Evolutionary conservation across 2,797 vertebrate genomes (phyloP), one percentile per base, ranked within the genome.

Genomic region (Heteromormyrus szaboi): DNA sequence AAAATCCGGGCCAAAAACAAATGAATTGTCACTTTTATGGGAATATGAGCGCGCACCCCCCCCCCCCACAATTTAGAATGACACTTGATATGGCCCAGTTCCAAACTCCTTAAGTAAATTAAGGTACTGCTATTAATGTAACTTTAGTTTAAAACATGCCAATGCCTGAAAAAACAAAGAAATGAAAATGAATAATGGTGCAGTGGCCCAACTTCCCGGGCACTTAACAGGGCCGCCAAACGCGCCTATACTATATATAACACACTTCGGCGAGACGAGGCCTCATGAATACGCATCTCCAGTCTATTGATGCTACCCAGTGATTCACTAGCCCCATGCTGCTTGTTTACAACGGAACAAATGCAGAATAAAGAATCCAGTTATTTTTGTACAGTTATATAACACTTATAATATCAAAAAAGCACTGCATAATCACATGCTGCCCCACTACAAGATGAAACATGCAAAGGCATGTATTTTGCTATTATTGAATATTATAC

Each of bases 31-130:
- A 54, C 3, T 53, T 53, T 62, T 22, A 25, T 25, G 7, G 84
- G 22, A 54, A 37, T 56, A 41, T 59, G 33, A 37, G 4, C 8
- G 1, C 85, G 1, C 51, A 0, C 59, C 59, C 56, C 19, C 6
- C n/a, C 2, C 2, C 25, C 37, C 37, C 37, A 2, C 37, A 53
- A 56, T 86, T 86, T 11, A 56, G n/a, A n/a, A n/a, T 56, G 72
- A 19, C 51, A 86, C 17, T 25, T 86, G 54, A 86, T 56, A 37
- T 86, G 25, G 85, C 51, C 22, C 12, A 29, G 50, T 85, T 56
- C 50, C 51, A 86, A 54, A 86, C n/a, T 29, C 53, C 12, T 56
- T 86, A 86, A 86, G 25, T 54, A 56, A 56, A 86, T 86, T 19
- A 37, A 86, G 53, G 29, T 33, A 44, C 50, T 3, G 17, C 25